phyloP scores from a whole-genome alignment of 2,888 invertebrate genomes.

The Dicyrtomina minuta region DNA sequence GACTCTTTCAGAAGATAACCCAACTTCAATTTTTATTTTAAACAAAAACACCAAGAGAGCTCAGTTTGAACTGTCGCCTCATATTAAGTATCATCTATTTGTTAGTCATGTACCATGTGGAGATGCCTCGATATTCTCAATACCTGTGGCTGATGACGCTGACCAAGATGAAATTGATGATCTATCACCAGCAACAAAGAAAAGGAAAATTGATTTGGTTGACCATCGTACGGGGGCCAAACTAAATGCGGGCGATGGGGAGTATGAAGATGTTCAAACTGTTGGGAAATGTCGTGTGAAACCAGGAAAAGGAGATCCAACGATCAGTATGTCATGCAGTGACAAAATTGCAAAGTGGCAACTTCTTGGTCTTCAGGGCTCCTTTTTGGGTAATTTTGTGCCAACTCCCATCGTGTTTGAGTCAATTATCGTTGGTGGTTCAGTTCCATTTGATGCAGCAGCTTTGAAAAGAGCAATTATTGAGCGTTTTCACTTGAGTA shows the following conservation, averaged over 20 bases:
- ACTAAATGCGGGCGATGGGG: slow-evolving; percentile 32
- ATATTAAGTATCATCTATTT: slow-evolving; percentile 76
- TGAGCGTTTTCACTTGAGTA: slow-evolving; percentile 54
- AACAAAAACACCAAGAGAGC: background rate
- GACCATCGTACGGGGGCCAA: slow-evolving; percentile 83
- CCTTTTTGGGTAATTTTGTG: slow-evolving; percentile 70
- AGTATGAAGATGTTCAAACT: slow-evolving; percentile 64
- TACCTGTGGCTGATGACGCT: background rate
- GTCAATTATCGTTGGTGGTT: slow-evolving; percentile 70
- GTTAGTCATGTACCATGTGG: slow-evolving; percentile 89
- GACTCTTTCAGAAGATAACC: slow-evolving; percentile 38
- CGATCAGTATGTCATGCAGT: slow-evolving; percentile 87
- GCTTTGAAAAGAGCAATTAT: slow-evolving; percentile 63
- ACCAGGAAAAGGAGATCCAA: slow-evolving; percentile 86
- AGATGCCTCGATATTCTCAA: slow-evolving; percentile 79
- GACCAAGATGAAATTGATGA: background rate
- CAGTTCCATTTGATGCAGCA: slow-evolving; percentile 64
- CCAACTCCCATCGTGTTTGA: slow-evolving; percentile 68
- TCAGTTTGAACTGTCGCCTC: slow-evolving; percentile 61
- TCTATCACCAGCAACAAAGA: slow-evolving; percentile 29
- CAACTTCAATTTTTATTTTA: background rate
- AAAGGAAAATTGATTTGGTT: slow-evolving; percentile 29
- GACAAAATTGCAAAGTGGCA: slow-evolving; percentile 92
- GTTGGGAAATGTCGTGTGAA: slow-evolving; percentile 76
- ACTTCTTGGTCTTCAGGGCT: slow-evolving; percentile 78